Evolutionary conservation across 2,113 vertebrate genomes (phyloP).

Genomic region (Oncorhynchus kisutch): DNA sequence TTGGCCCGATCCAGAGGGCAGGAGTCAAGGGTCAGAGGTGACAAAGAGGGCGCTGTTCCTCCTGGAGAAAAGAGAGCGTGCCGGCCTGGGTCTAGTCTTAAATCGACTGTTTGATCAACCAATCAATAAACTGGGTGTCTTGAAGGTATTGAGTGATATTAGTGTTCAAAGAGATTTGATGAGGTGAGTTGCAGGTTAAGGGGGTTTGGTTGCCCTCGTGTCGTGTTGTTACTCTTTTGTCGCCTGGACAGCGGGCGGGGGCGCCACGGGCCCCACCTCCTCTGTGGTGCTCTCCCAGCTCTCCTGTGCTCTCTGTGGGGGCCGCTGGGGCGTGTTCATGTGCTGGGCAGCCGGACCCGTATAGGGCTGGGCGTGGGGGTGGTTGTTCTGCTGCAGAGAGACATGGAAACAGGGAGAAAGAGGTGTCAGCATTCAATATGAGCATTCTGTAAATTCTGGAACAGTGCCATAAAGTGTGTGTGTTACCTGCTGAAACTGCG

Average conservation of each 20-base stretch:
- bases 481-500: slow-evolving; percentile 85
- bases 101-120: neutral
- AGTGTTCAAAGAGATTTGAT: slow-evolving; percentile 7
- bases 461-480: neutral
- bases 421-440: neutral
- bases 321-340: slow-evolving; percentile 89
- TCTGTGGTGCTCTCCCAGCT: slow-evolving; percentile 85
- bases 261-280: slow-evolving; percentile 68
- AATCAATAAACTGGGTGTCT: neutral
- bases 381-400: slow-evolving; percentile 78
- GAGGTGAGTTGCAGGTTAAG: slow-evolving; percentile 30
- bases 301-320: slow-evolving; percentile 90
- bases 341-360: slow-evolving; percentile 90
- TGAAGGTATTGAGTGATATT: slow-evolving; percentile 12
- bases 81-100: neutral
- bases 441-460: neutral
- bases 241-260: slow-evolving; percentile 76
- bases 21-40: neutral
- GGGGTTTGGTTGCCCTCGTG: neutral
- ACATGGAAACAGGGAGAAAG: neutral
- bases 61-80: neutral
- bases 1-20: neutral
- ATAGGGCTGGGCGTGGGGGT: slow-evolving; percentile 89
- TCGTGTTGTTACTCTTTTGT: slow-evolving; percentile 81
- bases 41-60: neutral